Conservation (phyloP, 30 jellyfish, hydroid and myxozoan species). For the Rhopilema esculentum region DNA sequence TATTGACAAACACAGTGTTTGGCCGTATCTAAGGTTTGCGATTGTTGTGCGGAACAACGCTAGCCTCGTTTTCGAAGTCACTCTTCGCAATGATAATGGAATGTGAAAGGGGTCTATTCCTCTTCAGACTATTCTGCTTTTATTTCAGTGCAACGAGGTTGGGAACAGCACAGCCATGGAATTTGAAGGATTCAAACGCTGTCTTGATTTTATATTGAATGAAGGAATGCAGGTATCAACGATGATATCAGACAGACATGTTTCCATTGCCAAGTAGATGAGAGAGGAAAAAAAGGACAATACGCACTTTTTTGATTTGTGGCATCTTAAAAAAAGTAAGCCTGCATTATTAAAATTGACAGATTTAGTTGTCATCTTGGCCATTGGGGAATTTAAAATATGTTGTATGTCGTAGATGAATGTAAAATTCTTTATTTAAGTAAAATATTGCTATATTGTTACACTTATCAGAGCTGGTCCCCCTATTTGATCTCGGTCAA, state of each 20-base stretch:
- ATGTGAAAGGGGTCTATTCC: too few species aligned
- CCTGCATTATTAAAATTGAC: background rate
- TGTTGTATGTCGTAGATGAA: too few species aligned
- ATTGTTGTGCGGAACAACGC: too few species aligned
- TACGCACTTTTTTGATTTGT: constrained; percentile 4
- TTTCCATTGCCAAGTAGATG: constrained; percentile 10
- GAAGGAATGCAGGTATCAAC: background rate
- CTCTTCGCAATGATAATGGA: too few species aligned
- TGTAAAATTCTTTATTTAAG: background rate
- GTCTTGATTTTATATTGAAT: constrained; percentile 7
- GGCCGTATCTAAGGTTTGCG: too few species aligned
- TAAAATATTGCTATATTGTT: background rate
- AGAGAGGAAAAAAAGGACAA: constrained; percentile 16
- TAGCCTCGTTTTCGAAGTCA: too few species aligned
- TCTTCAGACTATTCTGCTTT: constrained; percentile 1
- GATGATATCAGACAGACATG: constrained; percentile 12
- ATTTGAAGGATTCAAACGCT: constrained; percentile 19
- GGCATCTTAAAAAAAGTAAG: constrained; percentile 35
- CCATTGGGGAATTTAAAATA: background rate
- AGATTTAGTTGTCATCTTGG: background rate
- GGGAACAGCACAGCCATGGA: constrained; percentile 28
- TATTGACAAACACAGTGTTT: too few species aligned
- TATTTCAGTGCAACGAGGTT: constrained; percentile 12
- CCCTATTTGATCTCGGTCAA: background rate
- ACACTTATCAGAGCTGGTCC: background rate